Conservation (phyloP, 2,113 vertebrate genomes). For the Podiceps cristatus region DNA sequence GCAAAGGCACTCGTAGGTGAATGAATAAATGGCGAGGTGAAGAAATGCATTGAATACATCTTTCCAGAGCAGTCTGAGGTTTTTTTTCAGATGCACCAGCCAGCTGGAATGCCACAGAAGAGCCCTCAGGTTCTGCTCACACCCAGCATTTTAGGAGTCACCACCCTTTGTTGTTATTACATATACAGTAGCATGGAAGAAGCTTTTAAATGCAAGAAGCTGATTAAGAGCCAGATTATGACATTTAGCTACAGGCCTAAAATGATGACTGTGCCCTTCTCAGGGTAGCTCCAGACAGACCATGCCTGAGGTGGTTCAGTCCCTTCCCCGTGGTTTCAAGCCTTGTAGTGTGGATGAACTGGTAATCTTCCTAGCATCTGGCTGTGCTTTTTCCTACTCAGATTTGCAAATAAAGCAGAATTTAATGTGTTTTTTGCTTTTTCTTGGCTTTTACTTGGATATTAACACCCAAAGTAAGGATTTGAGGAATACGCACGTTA, state of each 20-base stretch:
- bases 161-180: background rate
- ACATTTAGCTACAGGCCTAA: background rate
- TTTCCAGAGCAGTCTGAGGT: background rate
- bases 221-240: background rate
- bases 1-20: background rate
- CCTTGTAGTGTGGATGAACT: background rate
- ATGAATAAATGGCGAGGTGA: background rate
- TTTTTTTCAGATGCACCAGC: conserved; percentile 7
- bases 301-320: background rate
- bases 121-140: conserved; percentile 11
- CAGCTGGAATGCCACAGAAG: background rate
- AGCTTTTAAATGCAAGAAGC: background rate
- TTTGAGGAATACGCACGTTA: background rate
- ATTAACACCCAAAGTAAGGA: background rate
- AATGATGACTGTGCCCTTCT: background rate
- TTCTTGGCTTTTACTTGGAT: background rate
- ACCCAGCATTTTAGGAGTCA: background rate
- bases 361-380: background rate
- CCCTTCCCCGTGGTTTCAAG: background rate
- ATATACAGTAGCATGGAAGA: background rate
- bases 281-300: background rate
- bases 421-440: background rate
- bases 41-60: background rate
- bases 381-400: background rate
- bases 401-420: background rate